A percentile compares a stretch with the other conserved stretches of the same genome.
These are phyloP conservation scores for Sarotherodon lohbergeri DNA, from an alignment of 2,113 vertebrate genomes.

Conservation along the genomic window DNA sequence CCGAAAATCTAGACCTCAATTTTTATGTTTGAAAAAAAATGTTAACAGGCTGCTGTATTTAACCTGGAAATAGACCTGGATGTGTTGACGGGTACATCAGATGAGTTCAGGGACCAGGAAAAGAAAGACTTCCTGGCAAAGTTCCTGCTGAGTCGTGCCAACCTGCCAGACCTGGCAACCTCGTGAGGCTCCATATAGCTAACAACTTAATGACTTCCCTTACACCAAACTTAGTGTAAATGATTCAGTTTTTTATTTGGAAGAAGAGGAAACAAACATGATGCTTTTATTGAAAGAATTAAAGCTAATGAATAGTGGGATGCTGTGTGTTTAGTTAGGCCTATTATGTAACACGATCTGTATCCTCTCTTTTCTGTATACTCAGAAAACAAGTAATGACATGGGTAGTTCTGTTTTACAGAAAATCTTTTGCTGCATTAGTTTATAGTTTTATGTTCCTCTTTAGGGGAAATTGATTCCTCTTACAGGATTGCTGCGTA, in stretches of 20 bases:
- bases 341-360: background rate
- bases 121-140: background rate
- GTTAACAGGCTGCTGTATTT: background rate
- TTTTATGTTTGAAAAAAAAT: background rate
- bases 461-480: background rate
- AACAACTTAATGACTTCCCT: constrained; percentile 8
- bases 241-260: background rate
- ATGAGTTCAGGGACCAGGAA: background rate
- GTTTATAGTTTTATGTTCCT: background rate
- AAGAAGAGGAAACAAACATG: background rate
- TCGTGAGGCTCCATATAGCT: background rate
- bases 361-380: background rate
- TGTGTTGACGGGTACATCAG: background rate
- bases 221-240: background rate
- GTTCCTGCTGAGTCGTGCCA: background rate
- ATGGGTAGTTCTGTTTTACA: background rate
- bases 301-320: constrained; percentile 14
- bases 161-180: constrained; percentile 1
- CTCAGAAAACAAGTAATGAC: background rate
- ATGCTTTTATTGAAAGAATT: background rate
- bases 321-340: background rate
- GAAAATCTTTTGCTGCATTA: background rate
- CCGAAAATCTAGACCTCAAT: background rate
- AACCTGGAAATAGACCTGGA: background rate
- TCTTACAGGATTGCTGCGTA: background rate